Percentiles rank a stretch among this genome's conserved stretches.
Evolutionary conservation across 2,888 invertebrate species (phyloP).

Genomic region (Linyphia triangularis): DNA sequence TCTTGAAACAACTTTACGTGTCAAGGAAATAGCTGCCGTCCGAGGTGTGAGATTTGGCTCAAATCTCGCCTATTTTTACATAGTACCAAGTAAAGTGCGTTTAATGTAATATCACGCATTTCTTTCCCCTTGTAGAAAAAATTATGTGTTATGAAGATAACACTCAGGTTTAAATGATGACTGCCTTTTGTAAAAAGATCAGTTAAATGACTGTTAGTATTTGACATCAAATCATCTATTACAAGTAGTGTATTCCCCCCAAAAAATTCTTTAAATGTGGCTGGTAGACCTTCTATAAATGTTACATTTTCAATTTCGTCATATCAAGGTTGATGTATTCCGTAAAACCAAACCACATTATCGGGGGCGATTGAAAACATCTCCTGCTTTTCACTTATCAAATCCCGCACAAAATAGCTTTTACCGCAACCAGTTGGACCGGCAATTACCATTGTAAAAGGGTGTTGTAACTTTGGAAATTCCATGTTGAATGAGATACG

Average conservation of each 20-base stretch:
- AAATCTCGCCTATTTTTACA: slow-evolving; percentile 25
- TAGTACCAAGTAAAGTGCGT: slow-evolving; percentile 17
- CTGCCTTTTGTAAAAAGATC: not conserved
- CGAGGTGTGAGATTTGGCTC: not conserved
- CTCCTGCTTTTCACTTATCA: not conserved
- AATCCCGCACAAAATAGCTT: not conserved
- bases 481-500: not conserved
- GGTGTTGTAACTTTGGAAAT: not conserved
- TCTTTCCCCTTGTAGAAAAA: slow-evolving; percentile 40
- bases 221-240: too few relatives aligned
- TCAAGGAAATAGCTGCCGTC: not conserved
- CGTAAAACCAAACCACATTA: slow-evolving; percentile 7
- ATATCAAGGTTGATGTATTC: too few relatives aligned
- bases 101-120: slow-evolving; percentile 25
- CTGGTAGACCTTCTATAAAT: not conserved
- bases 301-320: too few relatives aligned
- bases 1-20: not conserved
- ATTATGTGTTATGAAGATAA: slow-evolving; percentile 27
- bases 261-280: not conserved
- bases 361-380: not conserved
- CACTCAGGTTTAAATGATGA: not conserved
- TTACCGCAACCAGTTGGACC: not conserved
- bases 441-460: not conserved
- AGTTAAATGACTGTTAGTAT: not conserved
- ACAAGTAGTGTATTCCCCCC: not conserved